These are phyloP conservation scores for Tyria jacobaeae DNA, from an alignment of 2,888 invertebrate species.

Conservation along the genomic window DNA sequence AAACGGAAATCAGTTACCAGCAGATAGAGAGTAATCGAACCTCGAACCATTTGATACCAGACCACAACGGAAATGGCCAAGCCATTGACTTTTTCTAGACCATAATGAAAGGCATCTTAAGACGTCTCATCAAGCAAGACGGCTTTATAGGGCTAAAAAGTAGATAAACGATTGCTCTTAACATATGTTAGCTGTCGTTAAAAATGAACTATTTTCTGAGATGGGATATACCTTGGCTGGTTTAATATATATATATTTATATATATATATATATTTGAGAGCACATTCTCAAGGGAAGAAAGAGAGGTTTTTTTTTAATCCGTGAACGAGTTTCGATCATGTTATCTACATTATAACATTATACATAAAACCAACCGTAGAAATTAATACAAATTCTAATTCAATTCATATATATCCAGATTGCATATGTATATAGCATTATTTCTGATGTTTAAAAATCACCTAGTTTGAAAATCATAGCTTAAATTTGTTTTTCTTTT, in stretches of 20 bases:
- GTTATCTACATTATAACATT: no score
- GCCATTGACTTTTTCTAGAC: slow-evolving; percentile 66
- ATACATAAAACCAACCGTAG: no score
- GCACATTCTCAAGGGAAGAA: not conserved
- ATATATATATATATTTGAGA: not conserved
- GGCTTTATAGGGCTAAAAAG: slow-evolving; percentile 40
- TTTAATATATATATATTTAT: not conserved
- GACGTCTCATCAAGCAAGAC: slow-evolving; percentile 42
- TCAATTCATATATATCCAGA: no score
- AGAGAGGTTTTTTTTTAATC: not conserved
- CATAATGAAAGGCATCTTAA: slow-evolving; percentile 54
- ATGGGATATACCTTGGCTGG: slow-evolving; percentile 39
- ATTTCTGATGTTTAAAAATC: no score
- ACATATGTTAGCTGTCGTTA: slow-evolving; percentile 46
- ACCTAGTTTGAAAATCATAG: no score
- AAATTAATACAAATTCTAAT: no score
- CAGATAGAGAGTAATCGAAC: slow-evolving; percentile 48
- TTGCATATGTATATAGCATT: no score
- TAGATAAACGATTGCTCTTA: slow-evolving; percentile 37
- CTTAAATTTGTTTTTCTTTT: not conserved
- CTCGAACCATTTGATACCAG: slow-evolving; percentile 50
- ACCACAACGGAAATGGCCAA: slow-evolving; percentile 73
- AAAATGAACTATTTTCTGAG: slow-evolving; percentile 42
- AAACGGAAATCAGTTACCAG: slow-evolving; percentile 40
- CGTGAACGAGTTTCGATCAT: not conserved